A percentile compares a stretch with the other conserved stretches of the same genome.
Evolutionary conservation across 2,888 invertebrate species (phyloP).

Genomic region (Clanis bilineata): DNA sequence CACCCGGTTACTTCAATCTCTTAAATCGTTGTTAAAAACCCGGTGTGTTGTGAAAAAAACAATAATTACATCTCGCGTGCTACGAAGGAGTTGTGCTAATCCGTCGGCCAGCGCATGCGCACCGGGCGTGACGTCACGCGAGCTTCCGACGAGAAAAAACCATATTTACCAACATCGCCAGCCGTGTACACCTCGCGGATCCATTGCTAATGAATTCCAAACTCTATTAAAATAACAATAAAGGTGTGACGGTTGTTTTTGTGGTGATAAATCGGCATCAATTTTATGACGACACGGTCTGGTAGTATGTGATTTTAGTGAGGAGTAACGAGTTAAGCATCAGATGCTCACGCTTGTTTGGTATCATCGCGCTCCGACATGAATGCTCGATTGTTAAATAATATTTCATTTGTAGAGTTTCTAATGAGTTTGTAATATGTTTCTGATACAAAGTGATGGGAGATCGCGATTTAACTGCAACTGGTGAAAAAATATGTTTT

Average conservation of each 20-base stretch:
- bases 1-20: slow-evolving; percentile 8
- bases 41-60: slow-evolving; percentile 36
- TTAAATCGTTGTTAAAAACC: slow-evolving; percentile 10
- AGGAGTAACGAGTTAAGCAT: slow-evolving; percentile 12
- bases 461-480: background rate
- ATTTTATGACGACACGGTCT: slow-evolving; percentile 56
- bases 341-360: slow-evolving; percentile 8
- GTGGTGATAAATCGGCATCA: slow-evolving; percentile 31
- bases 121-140: slow-evolving; percentile 56
- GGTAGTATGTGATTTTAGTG: slow-evolving; percentile 48
- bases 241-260: slow-evolving; percentile 15
- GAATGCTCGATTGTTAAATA: slow-evolving; percentile 12
- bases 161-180: slow-evolving; percentile 35
- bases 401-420: slow-evolving; percentile 9
- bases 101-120: slow-evolving; percentile 45
- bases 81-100: slow-evolving; percentile 51
- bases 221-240: slow-evolving; percentile 27
- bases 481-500: no score
- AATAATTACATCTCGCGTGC: slow-evolving; percentile 50
- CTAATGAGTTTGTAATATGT: slow-evolving; percentile 8
- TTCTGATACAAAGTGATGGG: background rate
- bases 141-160: slow-evolving; percentile 55
- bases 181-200: slow-evolving; percentile 25
- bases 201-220: slow-evolving; percentile 23
- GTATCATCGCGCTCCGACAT: slow-evolving; percentile 7